Evolutionary conservation across 2,113 vertebrate species (phyloP).

Genomic region (Podilymbus podiceps): DNA sequence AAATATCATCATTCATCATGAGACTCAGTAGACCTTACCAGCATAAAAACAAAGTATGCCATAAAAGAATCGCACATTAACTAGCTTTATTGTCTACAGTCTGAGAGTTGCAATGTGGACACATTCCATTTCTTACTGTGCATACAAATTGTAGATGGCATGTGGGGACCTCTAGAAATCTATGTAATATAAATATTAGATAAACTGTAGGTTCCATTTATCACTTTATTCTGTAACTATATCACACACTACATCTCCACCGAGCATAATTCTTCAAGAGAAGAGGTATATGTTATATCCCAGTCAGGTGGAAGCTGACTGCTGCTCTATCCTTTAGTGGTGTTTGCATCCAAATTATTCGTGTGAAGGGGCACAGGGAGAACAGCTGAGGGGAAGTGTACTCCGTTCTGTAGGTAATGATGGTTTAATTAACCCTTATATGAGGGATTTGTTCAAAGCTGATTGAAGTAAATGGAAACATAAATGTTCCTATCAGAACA

Average conservation of each 20-base stretch:
- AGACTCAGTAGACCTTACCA: background rate
- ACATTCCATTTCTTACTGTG: background rate
- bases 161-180: background rate
- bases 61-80: constrained; percentile 5
- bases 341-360: background rate
- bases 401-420: background rate
- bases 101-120: background rate
- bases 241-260: background rate
- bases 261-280: background rate
- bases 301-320: background rate
- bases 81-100: background rate
- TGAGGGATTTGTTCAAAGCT: background rate
- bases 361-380: background rate
- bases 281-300: background rate
- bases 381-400: background rate
- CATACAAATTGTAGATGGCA: background rate
- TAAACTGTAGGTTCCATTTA: background rate
- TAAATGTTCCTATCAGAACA: background rate
- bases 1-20: background rate
- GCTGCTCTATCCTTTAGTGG: background rate
- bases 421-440: background rate
- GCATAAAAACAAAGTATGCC: background rate
- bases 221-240: background rate
- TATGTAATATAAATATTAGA: constrained; percentile 36
- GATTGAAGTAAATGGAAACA: background rate